Base-by-base conservation (phyloP, 2,113 vertebrate species). In the Grammomys dolichurus region DNA sequence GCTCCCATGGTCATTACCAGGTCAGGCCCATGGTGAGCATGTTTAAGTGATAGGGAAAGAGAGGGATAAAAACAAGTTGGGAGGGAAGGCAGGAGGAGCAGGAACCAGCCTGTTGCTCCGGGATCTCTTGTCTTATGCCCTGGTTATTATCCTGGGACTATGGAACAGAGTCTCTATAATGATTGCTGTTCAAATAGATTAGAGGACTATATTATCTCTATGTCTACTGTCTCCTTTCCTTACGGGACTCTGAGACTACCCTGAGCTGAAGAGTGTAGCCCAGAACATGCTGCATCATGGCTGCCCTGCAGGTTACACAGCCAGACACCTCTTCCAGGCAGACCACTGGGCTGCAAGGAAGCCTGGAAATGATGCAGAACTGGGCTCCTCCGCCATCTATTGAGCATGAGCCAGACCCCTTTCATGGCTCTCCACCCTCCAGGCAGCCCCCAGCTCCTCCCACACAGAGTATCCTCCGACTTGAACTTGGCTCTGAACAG, bases 391-490 rank as follows among this genome's bases (percentile, higher is more conserved):
- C 78, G 75, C 46, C 31, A 7, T 2, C 40, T 7, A 1, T 5
- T 60, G 3, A 69, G 11, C 58, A 46, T 9, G 16, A 46, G 26
- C 40, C 40, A 40, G 40, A 40, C 40, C 40, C 40, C 40, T 40
- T 40, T 40, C 40, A 40, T 2, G 40, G 40, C 40, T 40, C 40
- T 40, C 40, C 40, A 40, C 40, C 14, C 1, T 7, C 54, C 95
- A 76, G 1, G 8, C 19, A 19, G 5, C 46, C 2, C 51, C 13
- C 1, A 13, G 3, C 1, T 60, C 58, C 46, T 75, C 28, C 10
- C 54, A 46, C 60, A 31, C 0, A 3, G 0, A 3, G 40, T 11
- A 6, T 13, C 12, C n/a, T 69, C 40, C 4, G 1, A 14, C 43
- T 69, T 26, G 4, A 19, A 1, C 13, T 0, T 36, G 33, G 36